Evolutionary conservation across 2,113 vertebrate genomes (phyloP).

Genomic region (Cnemophilus loriae): DNA sequence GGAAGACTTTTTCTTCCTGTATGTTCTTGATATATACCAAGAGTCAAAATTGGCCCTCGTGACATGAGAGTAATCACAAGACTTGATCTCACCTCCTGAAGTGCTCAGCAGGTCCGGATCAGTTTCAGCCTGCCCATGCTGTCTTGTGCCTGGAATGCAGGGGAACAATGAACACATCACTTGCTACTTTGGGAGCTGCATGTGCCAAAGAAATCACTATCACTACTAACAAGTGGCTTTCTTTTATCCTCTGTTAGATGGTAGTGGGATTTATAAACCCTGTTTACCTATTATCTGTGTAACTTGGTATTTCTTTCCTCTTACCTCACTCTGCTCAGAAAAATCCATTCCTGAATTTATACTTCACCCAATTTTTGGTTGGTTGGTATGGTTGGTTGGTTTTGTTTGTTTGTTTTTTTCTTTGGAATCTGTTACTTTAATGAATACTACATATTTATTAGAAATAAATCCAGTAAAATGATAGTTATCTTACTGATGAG

Average conservation of each 20-base stretch:
- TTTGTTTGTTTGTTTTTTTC: neutral
- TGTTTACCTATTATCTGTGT: neutral
- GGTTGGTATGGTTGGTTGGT: neutral
- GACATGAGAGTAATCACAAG: neutral
- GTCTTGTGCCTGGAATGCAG: fast-evolving
- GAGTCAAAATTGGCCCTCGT: neutral
- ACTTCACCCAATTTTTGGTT: neutral
- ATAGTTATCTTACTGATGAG: neutral
- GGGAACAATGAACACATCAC: neutral
- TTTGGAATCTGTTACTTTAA: neutral
- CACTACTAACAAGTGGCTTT: neutral
- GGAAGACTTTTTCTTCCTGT: neutral
- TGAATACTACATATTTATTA: neutral
- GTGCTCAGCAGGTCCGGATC: neutral
- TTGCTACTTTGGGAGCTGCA: neutral
- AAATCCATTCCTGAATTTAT: neutral
- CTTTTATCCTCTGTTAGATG: neutral
- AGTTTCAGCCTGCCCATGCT: neutral
- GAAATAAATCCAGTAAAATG: neutral
- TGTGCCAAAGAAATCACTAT: neutral
- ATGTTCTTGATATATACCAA: neutral
- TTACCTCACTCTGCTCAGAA: neutral
- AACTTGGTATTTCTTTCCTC: neutral
- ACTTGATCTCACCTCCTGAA: neutral
- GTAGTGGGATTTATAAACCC: neutral